Conservation (phyloP, 2,888 invertebrate genomes). For the Lasioglossum villosulum region DNA sequence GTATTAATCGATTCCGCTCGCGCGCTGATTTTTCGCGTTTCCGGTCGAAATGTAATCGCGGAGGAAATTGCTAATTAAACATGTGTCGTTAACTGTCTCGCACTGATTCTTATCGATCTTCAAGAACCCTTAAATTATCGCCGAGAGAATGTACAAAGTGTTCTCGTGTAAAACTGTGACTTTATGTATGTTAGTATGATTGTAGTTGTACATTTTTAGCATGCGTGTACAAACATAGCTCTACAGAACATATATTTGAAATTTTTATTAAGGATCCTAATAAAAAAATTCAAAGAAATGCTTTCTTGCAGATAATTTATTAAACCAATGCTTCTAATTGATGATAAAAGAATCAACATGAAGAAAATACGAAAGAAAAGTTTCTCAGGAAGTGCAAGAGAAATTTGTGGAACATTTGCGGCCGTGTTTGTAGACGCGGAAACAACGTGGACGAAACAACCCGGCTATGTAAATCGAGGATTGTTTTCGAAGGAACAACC, state of each 20-base stretch:
- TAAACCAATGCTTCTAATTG: too few species aligned
- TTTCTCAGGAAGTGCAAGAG: not conserved
- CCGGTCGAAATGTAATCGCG: slow-evolving; percentile 5
- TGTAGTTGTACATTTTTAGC: too few species aligned
- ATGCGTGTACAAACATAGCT: too few species aligned
- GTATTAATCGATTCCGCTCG: slow-evolving; percentile 5
- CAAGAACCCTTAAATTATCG: not conserved
- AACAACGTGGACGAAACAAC: not conserved
- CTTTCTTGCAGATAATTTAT: too few species aligned
- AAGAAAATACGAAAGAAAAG: too few species aligned
- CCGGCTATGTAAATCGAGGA: slow-evolving; percentile 9
- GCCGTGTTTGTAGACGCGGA: not conserved
- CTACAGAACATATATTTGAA: too few species aligned
- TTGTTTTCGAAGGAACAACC: slow-evolving; percentile 11
- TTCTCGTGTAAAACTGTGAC: too few species aligned
- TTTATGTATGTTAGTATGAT: too few species aligned
- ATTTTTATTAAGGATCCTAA: too few species aligned
- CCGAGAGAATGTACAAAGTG: not conserved
- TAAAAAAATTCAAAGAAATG: too few species aligned
- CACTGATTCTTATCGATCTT: not conserved
- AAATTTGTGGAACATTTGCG: not conserved
- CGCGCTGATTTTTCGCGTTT: slow-evolving; percentile 29
- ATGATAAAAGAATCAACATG: too few species aligned
- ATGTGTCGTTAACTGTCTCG: not conserved
- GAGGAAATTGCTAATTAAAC: slow-evolving; percentile 25